Evolutionary conservation across 2,797 vertebrate genomes (phyloP), one percentile per base, ranked within the genome.

Genomic region (Epinephelus coioides): DNA sequence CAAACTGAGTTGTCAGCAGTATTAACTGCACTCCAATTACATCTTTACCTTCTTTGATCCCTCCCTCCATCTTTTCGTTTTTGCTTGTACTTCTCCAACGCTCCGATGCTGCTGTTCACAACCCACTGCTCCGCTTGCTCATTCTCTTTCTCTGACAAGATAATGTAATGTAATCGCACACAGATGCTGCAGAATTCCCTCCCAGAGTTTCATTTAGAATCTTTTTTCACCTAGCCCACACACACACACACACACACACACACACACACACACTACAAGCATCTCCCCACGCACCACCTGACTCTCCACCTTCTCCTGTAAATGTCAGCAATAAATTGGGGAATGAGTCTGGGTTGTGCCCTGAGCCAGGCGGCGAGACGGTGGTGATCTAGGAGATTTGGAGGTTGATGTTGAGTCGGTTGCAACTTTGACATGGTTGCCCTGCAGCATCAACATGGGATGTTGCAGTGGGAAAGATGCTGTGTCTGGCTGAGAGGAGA

Each of bases 1-100:
- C 55, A 74, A 74, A 86, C 55, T 50, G 79, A 79, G 56, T 77
- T 76, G 90, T 91, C 88, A 84, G 85, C 79, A 81, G 46, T 74
- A 85, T 85, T 72, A 82, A 79, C 57, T 53, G 69, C 55, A 66
- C 57, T 81, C 55, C 60, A 76, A 76, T 89, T 79, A 69, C 81
- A 74, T 79, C 79, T 76, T 49, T 50, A 77, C 72, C 66, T 71
- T 66, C 69, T 69, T 55, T 73, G 15, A 61, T 75, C 56, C 64
- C 59, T 57, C 57, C 65, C 49, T 57, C 59, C 53, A 60, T 60
- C 65, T 63, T 21, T 51, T 47, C 27, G 2, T 23, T 47, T 68
- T 62, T 50, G 21, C 79, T 49, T 60, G 44, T 65, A 23, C 73
- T 72, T 49, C 64, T 69, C 18, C 4, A 13, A 69, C 44, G 11